Percentiles rank a stretch among this genome's conserved stretches.
Evolutionary conservation across 2,113 vertebrate species (phyloP).

Genomic region (Rallus limicola): DNA sequence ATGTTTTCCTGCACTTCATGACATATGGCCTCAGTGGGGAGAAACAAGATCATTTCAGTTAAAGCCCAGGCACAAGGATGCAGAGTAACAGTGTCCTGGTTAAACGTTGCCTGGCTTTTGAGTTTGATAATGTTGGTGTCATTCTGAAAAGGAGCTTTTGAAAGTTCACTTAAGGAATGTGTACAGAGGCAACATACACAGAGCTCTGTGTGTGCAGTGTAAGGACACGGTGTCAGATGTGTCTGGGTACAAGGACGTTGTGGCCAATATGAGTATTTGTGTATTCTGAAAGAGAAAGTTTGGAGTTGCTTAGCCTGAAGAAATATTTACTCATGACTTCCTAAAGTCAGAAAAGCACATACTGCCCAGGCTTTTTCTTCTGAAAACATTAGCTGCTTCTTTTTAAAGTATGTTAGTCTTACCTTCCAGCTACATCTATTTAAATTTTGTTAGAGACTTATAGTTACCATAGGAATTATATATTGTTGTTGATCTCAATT

Average conservation of each 20-base stretch:
- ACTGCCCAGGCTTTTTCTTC: constrained; percentile 28
- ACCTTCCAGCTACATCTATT: constrained; percentile 43
- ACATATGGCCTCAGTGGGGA: neutral
- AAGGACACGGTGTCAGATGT: neutral
- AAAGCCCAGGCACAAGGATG: neutral
- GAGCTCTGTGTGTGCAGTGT: neutral
- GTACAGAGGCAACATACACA: neutral
- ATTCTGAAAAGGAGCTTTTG: neutral
- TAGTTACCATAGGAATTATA: constrained; percentile 49
- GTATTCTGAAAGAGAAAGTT: constrained; percentile 50
- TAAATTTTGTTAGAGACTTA: constrained; percentile 42
- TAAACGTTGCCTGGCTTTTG: neutral
- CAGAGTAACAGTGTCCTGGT: neutral
- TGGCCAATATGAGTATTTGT: neutral
- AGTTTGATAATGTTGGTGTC: fast-evolving
- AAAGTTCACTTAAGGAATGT: neutral
- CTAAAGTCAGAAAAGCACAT: neutral
- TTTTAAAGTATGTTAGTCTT: constrained; percentile 42
- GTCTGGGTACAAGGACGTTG: neutral
- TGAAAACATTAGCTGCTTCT: constrained; percentile 57
- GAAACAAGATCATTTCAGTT: neutral
- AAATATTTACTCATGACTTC: constrained; percentile 52
- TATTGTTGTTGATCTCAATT: constrained; percentile 16
- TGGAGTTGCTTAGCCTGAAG: constrained; percentile 52
- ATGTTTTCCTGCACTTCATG: neutral